Evolutionary conservation across 2,113 vertebrate genomes (phyloP).

Genomic region (Periophthalmus modestus): DNA sequence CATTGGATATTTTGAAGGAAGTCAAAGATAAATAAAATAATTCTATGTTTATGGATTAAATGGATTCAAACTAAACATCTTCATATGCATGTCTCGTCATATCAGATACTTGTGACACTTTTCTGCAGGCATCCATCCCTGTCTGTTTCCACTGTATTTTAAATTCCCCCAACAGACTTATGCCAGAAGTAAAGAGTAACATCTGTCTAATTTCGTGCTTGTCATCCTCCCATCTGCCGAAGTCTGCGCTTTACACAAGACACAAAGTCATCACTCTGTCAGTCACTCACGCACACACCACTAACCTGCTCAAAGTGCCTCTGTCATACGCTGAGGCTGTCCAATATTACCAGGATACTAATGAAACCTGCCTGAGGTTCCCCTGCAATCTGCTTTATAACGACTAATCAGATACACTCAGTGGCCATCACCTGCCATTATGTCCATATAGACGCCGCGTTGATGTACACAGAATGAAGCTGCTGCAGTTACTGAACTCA

Average conservation of each 20-base stretch:
- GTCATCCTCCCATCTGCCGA: constrained; percentile 69
- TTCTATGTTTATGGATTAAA: background rate
- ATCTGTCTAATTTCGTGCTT: constrained; percentile 73
- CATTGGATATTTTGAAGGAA: background rate
- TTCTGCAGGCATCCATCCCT: constrained; percentile 15
- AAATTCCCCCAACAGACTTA: constrained; percentile 21
- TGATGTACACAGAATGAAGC: background rate
- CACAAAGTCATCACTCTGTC: constrained; percentile 40
- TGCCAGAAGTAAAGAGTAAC: constrained; percentile 59
- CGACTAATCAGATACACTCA: background rate
- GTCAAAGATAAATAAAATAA: background rate
- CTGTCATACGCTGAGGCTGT: background rate
- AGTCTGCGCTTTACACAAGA: constrained; percentile 53
- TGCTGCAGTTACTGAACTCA: background rate
- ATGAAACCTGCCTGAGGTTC: background rate
- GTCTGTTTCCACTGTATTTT: constrained; percentile 29
- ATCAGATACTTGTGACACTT: constrained; percentile 1
- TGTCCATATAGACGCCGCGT: background rate
- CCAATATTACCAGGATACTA: background rate
- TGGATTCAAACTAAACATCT: background rate
- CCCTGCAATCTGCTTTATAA: background rate
- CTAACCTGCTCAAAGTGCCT: background rate
- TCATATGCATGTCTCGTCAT: background rate
- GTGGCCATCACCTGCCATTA: background rate
- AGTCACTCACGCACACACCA: constrained; percentile 12